Evolutionary conservation across 1,140 invertebrate species (phyloP).

Genomic region (Lepidurus couesii): DNA sequence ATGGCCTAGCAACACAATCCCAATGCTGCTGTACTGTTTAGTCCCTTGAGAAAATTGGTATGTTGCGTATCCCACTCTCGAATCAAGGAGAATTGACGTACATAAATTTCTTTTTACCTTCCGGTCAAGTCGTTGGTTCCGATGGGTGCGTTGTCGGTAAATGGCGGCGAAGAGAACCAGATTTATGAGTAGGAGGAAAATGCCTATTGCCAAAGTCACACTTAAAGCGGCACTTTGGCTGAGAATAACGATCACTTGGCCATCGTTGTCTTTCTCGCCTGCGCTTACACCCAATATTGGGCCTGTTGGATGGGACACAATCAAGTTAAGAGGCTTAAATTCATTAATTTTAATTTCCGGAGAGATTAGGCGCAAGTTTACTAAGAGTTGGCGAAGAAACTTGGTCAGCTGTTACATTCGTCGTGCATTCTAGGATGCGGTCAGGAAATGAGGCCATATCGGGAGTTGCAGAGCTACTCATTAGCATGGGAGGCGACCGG

Average conservation of each 20-base stretch:
- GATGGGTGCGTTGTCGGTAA: constrained; percentile 66
- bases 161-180: constrained; percentile 86
- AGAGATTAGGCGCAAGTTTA: background rate
- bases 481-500: background rate
- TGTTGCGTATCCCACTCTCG: background rate
- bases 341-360: background rate
- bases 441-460: constrained; percentile 15
- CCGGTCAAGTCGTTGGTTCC: background rate
- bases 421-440: constrained; percentile 3
- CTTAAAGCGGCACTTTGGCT: constrained; percentile 81
- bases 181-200: constrained; percentile 79
- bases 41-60: background rate
- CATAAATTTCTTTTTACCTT: background rate
- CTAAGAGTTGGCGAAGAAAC: constrained; percentile 13
- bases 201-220: constrained; percentile 86
- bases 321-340: constrained; percentile 16
- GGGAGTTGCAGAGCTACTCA: background rate
- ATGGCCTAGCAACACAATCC: too few relatives aligned
- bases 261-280: background rate
- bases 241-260: constrained; percentile 42
- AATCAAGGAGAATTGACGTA: background rate
- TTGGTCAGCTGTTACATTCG: constrained; percentile 5
- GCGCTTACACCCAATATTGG: background rate
- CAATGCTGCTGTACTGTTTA: too few relatives aligned
- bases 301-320: constrained; percentile 1